A percentile compares a stretch with the other conserved stretches of the same genome.
phyloP scores from a whole-genome alignment of 1,140 invertebrate species.

The Drosophila carrolli region DNA sequence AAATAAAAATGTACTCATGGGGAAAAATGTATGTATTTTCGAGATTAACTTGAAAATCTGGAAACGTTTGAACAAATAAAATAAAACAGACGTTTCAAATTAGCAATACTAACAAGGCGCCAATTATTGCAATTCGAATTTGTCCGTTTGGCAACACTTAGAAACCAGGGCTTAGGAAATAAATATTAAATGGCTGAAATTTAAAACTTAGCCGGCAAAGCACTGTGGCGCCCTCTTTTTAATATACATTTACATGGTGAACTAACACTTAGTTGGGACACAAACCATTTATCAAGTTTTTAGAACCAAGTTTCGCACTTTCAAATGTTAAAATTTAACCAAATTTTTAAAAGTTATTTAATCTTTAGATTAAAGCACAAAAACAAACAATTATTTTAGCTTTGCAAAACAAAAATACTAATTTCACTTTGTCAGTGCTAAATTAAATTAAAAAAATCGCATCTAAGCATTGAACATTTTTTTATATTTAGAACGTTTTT shows the following conservation, averaged over 20 bases:
- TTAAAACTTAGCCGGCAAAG: background rate
- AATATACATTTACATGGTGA: too few species aligned
- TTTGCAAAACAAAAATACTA: too few species aligned
- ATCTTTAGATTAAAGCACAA: too few species aligned
- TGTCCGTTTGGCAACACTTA: background rate
- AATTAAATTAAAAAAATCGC: too few species aligned
- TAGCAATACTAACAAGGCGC: background rate
- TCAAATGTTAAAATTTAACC: background rate
- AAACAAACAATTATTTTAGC: too few species aligned
- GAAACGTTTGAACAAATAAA: background rate
- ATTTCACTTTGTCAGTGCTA: too few species aligned
- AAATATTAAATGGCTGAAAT: background rate
- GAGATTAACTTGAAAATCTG: background rate
- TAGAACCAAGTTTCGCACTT: background rate
- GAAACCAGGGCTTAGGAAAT: background rate
- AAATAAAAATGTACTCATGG: background rate
- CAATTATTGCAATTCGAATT: background rate
- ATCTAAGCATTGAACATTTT: too few species aligned
- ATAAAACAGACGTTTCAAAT: too few species aligned
- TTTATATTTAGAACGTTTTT: too few species aligned
- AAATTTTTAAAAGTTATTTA: too few species aligned
- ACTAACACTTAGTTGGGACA: background rate
- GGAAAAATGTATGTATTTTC: background rate
- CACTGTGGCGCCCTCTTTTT: background rate
- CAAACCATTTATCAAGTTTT: background rate